Percentiles rank a stretch among this genome's conserved stretches.
Evolutionary conservation across 2,797 vertebrate species (phyloP).

Genomic region (Rhinella marina): DNA sequence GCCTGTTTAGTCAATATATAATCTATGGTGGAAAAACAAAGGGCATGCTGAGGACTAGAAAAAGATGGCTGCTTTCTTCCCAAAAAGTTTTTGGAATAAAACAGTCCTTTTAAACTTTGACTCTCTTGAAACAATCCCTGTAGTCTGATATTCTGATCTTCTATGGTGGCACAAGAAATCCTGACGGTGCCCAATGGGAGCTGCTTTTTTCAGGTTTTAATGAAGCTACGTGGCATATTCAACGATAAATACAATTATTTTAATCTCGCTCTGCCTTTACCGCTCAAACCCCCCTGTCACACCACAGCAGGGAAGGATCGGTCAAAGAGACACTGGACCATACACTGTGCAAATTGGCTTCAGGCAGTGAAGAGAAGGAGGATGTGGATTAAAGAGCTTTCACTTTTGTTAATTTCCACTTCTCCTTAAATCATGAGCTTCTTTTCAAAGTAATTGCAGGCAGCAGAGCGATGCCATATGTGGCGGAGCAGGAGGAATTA

Average conservation of each 20-base stretch:
- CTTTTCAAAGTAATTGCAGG: conserved; percentile 14
- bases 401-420: conserved; percentile 27
- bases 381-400: not conserved
- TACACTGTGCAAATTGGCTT: conserved; percentile 28
- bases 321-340: not conserved
- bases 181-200: not conserved
- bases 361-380: conserved; percentile 25
- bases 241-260: not conserved
- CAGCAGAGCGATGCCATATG: not conserved
- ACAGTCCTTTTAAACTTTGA: not conserved
- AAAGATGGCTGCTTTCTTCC: too few relatives aligned
- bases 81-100: too few relatives aligned
- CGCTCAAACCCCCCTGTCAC: not conserved
- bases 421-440: conserved; percentile 14
- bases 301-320: not conserved
- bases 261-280: not conserved
- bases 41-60: too few relatives aligned
- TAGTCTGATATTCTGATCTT: not conserved
- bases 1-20: not conserved
- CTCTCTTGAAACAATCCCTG: not conserved
- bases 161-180: not conserved
- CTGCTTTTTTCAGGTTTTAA: not conserved
- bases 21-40: not conserved
- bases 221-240: not conserved
- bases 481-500: not conserved